Evolutionary conservation across 2,797 vertebrate genomes (phyloP), one percentile per base, ranked within the genome.

Genomic region (Neostethus bicornis): DNA sequence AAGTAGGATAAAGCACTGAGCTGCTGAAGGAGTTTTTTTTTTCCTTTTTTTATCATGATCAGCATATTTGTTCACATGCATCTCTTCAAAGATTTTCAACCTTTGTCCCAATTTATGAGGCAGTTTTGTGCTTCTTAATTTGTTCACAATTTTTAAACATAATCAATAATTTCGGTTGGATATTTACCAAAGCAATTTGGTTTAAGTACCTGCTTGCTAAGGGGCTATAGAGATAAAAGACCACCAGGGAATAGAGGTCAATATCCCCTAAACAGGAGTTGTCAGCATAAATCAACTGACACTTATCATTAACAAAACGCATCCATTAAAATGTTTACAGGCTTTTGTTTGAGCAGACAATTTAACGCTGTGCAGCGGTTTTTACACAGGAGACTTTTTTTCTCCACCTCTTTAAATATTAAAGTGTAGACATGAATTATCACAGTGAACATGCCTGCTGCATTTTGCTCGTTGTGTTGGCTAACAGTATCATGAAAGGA

Each of bases 131-230:
- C 68, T 58, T 43, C 48, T 61, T 81, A 56, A 75, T 79, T 83
- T 42, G 20, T 31, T 5, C 54, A 24, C 52, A 56, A 71, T 71
- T 75, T 81, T 77, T 70, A 79, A 61, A 62, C 53, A 20, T 66
- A 71, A 86, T 90, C 89, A 79, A 87, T 89, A 83, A 82, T 67
- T 86, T 79, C 79, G 41, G 79, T 71, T 65, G 66, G 59, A 79
- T 84, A 85, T 89, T 85, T 86, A 86, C 68, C 73, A 69, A 77
- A 80, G 71, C 77, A 88, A 90, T 89, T 80, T 79, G 58, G 61
- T 79, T 65, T 75, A 81, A 89, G 87, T 87, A 85, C 58, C 59
- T 59, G 24, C 53, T 72, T 75, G 47, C 66, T 26, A 44, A 42
- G 71, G 69, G 81, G 59, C 56, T 70, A 61, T 67, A 64, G 19